phyloP scores from a whole-genome alignment of 2,797 vertebrate genomes.

The Sebastolobus alascanus region DNA sequence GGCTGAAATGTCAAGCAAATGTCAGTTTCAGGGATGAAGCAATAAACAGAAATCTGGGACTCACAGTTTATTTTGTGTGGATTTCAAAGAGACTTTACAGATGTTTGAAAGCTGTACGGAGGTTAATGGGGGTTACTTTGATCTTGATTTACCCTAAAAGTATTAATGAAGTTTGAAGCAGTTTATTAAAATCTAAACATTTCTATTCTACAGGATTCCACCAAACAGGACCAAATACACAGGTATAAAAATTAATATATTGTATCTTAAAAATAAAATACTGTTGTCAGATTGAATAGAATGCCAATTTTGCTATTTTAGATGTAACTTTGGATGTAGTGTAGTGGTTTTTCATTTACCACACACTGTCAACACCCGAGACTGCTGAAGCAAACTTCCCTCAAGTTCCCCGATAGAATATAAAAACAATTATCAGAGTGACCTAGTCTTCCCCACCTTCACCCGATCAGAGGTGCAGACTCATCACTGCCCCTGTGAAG shows the following conservation, averaged over 20 bases:
- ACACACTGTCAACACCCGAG: too few relatives aligned
- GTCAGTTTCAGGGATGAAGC: constrained; percentile 33
- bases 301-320: not conserved
- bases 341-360: too few relatives aligned
- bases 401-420: too few relatives aligned
- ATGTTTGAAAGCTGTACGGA: constrained; percentile 14
- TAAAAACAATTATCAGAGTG: too few relatives aligned
- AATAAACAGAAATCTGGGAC: constrained; percentile 21
- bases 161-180: not conserved
- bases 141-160: not conserved
- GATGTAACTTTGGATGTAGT: too few relatives aligned
- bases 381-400: too few relatives aligned
- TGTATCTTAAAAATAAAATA: too few relatives aligned
- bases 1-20: constrained; percentile 8
- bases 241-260: not conserved
- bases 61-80: not conserved
- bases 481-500: too few relatives aligned
- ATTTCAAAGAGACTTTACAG: constrained; percentile 9
- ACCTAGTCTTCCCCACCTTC: too few relatives aligned
- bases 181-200: not conserved
- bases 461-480: too few relatives aligned
- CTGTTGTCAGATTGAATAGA: not conserved
- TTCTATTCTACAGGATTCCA: not conserved
- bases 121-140: constrained; percentile 10
- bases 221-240: not conserved